phyloP scores from a whole-genome alignment of 1,140 invertebrate genomes.

The Carcinoscorpius rotundicauda region DNA sequence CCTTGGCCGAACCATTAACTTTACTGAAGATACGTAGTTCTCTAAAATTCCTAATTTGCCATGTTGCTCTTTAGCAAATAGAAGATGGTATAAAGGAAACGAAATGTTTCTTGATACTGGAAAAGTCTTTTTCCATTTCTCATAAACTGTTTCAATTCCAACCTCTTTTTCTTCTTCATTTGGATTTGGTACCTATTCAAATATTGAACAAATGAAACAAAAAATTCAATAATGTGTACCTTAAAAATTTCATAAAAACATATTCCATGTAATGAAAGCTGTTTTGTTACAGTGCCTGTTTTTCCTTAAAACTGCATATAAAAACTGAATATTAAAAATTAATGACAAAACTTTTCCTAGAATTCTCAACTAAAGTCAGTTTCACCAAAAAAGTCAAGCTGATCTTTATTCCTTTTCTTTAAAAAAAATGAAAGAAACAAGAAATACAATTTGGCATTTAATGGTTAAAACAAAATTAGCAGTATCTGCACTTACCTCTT shows the following conservation, averaged over 20 bases:
- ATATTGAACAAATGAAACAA: not conserved
- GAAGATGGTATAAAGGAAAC: too few species aligned
- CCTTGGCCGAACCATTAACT: slow-evolving; percentile 21
- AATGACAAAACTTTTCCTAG: too few species aligned
- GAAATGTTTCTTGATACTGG: slow-evolving; percentile 19
- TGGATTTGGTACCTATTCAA: slow-evolving; percentile 28
- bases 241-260: not conserved
- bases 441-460: too few species aligned
- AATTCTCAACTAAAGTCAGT: too few species aligned
- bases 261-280: too few species aligned
- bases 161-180: slow-evolving; percentile 23
- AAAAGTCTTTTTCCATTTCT: slow-evolving; percentile 26
- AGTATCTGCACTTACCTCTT: slow-evolving; percentile 20
- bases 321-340: too few species aligned
- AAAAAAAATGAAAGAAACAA: too few species aligned
- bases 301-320: too few species aligned
- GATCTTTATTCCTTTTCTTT: too few species aligned
- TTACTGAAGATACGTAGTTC: slow-evolving; percentile 18
- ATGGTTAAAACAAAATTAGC: not conserved
- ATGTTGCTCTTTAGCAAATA: too few species aligned
- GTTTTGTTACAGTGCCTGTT: too few species aligned
- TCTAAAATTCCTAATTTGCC: slow-evolving; percentile 2
- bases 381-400: too few species aligned
- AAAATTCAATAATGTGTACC: not conserved
- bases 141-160: slow-evolving; percentile 30